Conservation (phyloP, 1,140 invertebrate genomes). For the Calliphora vicina region DNA sequence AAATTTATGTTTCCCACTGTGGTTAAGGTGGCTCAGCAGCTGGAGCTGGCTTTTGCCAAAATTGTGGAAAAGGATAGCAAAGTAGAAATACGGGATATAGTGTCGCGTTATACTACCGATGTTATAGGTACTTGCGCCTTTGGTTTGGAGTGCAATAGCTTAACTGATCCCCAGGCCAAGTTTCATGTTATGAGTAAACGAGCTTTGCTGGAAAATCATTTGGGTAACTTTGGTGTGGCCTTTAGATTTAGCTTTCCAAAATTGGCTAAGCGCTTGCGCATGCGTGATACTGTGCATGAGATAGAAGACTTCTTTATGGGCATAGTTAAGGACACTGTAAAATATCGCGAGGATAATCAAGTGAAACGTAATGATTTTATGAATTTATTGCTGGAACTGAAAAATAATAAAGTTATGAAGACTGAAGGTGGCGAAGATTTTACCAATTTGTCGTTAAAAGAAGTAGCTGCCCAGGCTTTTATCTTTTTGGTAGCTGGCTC, state of each 20-base stretch:
- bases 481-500: conserved; percentile 48
- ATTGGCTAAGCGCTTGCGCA: conserved; percentile 41
- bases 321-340: conserved; percentile 51
- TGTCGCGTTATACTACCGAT: conserved; percentile 71
- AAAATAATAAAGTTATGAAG: conserved; percentile 42
- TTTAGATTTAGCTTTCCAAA: conserved; percentile 48
- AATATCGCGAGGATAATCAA: conserved; percentile 56
- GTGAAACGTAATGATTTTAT: conserved; percentile 55
- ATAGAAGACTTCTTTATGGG: conserved; percentile 55
- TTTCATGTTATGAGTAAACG: conserved; percentile 61
- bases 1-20: conserved; percentile 66
- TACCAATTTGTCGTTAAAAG: conserved; percentile 35
- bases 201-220: conserved; percentile 46
- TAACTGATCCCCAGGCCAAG: conserved; percentile 62
- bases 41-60: conserved; percentile 47
- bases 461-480: conserved; percentile 43
- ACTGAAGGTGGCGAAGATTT: background rate
- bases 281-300: conserved; percentile 47
- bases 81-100: conserved; percentile 68
- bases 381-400: conserved; percentile 53
- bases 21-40: conserved; percentile 51
- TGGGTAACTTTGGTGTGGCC: conserved; percentile 36
- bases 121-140: conserved; percentile 67
- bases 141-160: conserved; percentile 64
- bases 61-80: conserved; percentile 17